Evolutionary conservation across 2,113 vertebrate genomes (phyloP).

Genomic region (Pelusios castaneus): DNA sequence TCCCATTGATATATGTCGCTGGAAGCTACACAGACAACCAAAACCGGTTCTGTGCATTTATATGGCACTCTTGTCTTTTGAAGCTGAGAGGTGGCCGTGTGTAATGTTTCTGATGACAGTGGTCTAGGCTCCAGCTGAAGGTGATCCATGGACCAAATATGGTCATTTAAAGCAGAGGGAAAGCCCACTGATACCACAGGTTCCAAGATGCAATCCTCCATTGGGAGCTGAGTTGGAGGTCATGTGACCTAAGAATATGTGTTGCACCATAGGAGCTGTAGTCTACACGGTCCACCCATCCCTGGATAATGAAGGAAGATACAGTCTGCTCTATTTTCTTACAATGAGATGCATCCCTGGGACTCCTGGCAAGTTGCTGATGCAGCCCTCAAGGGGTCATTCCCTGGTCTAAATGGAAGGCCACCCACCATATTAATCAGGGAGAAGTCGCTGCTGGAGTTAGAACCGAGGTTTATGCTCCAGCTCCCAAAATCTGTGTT

Average conservation of each 20-base stretch:
- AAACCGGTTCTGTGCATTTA: background rate
- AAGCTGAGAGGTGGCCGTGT: background rate
- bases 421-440: background rate
- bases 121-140: background rate
- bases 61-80: background rate
- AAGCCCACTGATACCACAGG: background rate
- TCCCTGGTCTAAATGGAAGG: background rate
- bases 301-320: background rate
- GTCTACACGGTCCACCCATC: too few relatives aligned
- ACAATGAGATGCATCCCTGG: background rate
- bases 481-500: background rate
- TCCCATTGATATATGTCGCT: accelerated
- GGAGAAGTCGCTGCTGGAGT: slow-evolving; percentile 23
- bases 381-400: background rate
- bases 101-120: background rate
- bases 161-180: background rate
- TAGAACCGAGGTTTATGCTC: background rate
- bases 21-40: background rate
- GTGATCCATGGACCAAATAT: background rate
- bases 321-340: too few relatives aligned
- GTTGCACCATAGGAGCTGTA: background rate
- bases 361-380: accelerated
- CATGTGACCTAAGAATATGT: background rate
- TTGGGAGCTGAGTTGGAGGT: background rate
- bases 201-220: background rate